Base-by-base conservation (phyloP, 2,888 invertebrate species). In the Polyploca ridens region DNA sequence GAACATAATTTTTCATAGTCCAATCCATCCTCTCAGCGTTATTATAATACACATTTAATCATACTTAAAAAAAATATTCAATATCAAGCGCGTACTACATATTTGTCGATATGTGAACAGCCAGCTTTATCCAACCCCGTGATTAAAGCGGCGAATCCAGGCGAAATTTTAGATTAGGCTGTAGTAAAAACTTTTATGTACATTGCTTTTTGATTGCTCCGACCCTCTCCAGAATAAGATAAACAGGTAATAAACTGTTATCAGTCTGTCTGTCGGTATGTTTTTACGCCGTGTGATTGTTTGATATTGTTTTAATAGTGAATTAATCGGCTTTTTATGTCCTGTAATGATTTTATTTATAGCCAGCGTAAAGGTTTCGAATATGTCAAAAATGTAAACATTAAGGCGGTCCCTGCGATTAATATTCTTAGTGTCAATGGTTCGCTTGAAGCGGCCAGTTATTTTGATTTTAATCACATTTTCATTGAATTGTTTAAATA, bases 111-210 rank as follows among this genome's bases (percentile, higher is more conserved):
- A 49, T 57, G 44, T 81, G 77, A 75, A 80, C 63, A 79, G 73
- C 66, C 62, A 27, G 78, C 84, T 67, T 86, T 80, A 81, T 66
- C 46, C 69, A 65, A 71, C 65, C 77, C 79, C 66, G 66, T 67
- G 70, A 68, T 73, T 64, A 77, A 71, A 67, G 77, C 79, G 77
- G 91, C 91, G 85, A 92, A 92, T 90, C 85, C 86, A 81, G 82
- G 93, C 93, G 78, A 93, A 93, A 90, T 87, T 89, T 86, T 46
- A 91, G 91, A 93, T 93, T 90, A 90, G 87, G 78, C 75, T 73
- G 88, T 83, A 87, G 83, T 93, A 88, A 93, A 90, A 79, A 70
- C 46, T 83, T 89, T 90, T 81, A 90, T 85, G 83, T 82, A 76
- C 76, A 73, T 70, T 65, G 66, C 73, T 72, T 75, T 83, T 86